phyloP scores from a whole-genome alignment of 2,888 invertebrate species.

The Phlogophora meticulosa region DNA sequence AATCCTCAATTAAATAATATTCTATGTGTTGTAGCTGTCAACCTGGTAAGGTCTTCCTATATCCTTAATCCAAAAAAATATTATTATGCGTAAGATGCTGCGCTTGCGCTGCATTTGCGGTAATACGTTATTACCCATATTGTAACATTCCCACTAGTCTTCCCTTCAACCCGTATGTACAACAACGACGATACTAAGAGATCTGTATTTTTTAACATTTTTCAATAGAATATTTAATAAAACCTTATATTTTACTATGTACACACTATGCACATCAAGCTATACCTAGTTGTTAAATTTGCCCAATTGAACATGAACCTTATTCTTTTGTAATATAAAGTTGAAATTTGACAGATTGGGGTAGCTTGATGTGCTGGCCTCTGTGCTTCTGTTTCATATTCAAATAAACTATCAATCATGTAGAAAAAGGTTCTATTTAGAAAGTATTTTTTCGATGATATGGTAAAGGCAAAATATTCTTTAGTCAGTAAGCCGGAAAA shows the following conservation, averaged over 20 bases:
- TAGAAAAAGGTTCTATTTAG: slow-evolving; percentile 35
- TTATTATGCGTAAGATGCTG: not conserved
- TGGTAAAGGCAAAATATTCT: slow-evolving; percentile 9
- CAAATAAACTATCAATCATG: slow-evolving; percentile 26
- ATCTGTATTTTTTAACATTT: slow-evolving; percentile 67
- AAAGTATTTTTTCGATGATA: slow-evolving; percentile 27
- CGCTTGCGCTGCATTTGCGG: not conserved
- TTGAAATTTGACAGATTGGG: too few relatives aligned
- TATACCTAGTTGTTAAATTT: too few relatives aligned
- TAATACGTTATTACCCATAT: not conserved
- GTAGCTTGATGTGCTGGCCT: too few relatives aligned
- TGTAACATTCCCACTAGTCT: slow-evolving; percentile 64
- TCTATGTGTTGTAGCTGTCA: slow-evolving; percentile 36
- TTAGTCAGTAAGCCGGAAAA: not conserved
- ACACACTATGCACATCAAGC: too few relatives aligned
- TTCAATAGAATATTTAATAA: slow-evolving; percentile 51
- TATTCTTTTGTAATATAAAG: too few relatives aligned
- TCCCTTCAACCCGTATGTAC: slow-evolving; percentile 59
- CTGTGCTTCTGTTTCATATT: slow-evolving; percentile 50
- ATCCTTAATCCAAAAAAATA: slow-evolving; percentile 20
- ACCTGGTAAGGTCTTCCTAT: slow-evolving; percentile 15
- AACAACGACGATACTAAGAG: slow-evolving; percentile 61
- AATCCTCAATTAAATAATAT: slow-evolving; percentile 7
- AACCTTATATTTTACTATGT: slow-evolving; percentile 55
- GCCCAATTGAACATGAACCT: too few relatives aligned